Base-by-base conservation (phyloP, 2,113 vertebrate species). In the Rhinoptilus africanus region DNA sequence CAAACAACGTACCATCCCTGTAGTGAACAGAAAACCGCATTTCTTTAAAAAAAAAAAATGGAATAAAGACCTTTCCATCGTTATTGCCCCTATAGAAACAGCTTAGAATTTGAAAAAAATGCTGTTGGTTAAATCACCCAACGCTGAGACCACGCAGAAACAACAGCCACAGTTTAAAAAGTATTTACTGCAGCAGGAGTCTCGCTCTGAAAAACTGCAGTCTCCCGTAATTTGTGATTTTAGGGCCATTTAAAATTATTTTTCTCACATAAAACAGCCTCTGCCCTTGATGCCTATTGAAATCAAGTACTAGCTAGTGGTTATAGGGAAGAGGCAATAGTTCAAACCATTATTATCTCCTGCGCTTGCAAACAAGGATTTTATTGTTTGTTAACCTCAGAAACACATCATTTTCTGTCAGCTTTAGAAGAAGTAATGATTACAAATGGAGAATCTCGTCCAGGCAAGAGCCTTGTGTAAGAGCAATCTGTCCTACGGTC, bases 51-150 rank as follows among this genome's bases (percentile, higher is more conserved):
- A 8, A n/a, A 91, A 56, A 63, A 67, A 37, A 45, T 2, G 19
- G 59, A 85, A 41, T 48, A 71, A 90, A 93, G 89, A 74, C n/a
- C 72, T 75, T 75, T 71, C 67, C 34, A 47, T 83, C 60, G 2
- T 74, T 77, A 68, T 4, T 34, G 83, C 79, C 87, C 81, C 73
- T 34, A 73, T 66, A 96, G 75, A 92, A 94, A 84, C 79, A 91
- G 77, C 60, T 87, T 34, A 63, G 62, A 79, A 94, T 91, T 92
- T 87, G 53, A 87, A 95, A 93, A 82, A 77, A 80, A 84, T 45
- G 28, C 62, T 24, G 32, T 28, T 51, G 51, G 53, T 35, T 67
- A 89, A 54, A 59, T 37, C 43, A 41, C 94, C 48, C 74, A 63
- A 83, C 68, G 43, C 47, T 23, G 67, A 54, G 89, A 80, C 56